phyloP scores from a whole-genome alignment of 2,797 vertebrate genomes.

The Cryptoprocta ferox region DNA sequence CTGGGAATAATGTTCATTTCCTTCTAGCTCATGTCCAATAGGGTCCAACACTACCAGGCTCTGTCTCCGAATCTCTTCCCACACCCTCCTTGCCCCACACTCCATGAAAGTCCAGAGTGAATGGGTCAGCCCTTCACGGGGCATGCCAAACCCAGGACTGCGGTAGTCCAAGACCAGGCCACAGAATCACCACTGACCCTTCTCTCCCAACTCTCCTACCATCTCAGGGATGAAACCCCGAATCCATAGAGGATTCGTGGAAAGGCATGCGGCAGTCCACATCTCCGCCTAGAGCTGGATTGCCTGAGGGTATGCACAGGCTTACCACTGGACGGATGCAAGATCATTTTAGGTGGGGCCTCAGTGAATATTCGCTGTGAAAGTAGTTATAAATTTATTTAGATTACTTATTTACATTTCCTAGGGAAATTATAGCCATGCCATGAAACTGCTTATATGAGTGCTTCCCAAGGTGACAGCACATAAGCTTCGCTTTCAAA shows the following conservation, averaged over 20 bases:
- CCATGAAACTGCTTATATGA: not conserved
- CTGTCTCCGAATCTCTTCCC: not conserved
- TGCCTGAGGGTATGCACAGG: not conserved
- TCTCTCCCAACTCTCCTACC: not conserved
- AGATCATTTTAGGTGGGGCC: not conserved
- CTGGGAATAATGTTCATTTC: not conserved
- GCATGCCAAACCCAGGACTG: not conserved
- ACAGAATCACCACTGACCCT: not conserved
- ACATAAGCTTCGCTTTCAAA: not conserved
- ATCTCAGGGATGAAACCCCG: not conserved
- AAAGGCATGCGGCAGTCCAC: not conserved
- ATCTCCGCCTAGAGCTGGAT: not conserved
- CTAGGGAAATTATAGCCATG: not conserved
- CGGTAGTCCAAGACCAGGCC: fast-evolving
- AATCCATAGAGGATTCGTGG: not conserved
- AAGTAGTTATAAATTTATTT: not conserved
- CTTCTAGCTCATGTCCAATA: not conserved
- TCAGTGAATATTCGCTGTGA: not conserved
- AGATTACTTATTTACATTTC: not conserved
- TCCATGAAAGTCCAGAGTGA: not conserved
- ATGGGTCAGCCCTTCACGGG: not conserved
- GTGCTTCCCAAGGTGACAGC: not conserved
- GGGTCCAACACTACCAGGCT: not conserved
- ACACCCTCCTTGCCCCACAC: no score
- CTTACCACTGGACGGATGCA: not conserved